These are phyloP conservation scores for Drosophila affinis DNA, from an alignment of 2,888 invertebrate species.

Conservation along the genomic window DNA sequence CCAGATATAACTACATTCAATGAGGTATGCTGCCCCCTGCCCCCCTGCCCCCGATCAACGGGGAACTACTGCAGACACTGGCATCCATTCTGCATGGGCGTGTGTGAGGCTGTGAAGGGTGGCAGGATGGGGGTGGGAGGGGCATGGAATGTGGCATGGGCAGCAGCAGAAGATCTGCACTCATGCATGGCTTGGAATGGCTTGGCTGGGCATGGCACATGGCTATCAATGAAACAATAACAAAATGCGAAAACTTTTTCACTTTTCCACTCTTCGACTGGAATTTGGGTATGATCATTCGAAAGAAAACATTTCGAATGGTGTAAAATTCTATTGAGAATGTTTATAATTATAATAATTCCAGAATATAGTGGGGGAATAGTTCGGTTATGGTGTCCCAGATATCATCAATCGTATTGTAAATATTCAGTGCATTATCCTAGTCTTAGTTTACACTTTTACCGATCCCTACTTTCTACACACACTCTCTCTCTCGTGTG, in stretches of 20 bases:
- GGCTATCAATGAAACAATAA: conserved; percentile 22
- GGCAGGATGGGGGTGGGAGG: neutral
- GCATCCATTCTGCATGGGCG: conserved; percentile 10
- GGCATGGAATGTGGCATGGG: conserved; percentile 23
- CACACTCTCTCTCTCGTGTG: conserved; percentile 5
- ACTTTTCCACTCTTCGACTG: neutral
- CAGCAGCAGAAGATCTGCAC: conserved; percentile 33
- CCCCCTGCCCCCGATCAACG: neutral
- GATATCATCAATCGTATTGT: neutral
- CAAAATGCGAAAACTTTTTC: neutral
- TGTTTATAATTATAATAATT: too few species aligned
- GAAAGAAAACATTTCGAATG: conserved; percentile 10
- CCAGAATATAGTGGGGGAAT: too few species aligned
- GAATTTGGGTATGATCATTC: conserved; percentile 7
- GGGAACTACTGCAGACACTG: conserved; percentile 39
- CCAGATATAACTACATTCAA: conserved; percentile 46
- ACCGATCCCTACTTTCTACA: neutral
- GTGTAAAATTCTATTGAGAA: conserved; percentile 18
- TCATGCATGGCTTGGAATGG: conserved; percentile 21
- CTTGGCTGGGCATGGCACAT: conserved; percentile 17
- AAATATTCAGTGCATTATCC: neutral
- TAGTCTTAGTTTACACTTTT: neutral
- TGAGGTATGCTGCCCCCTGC: conserved; percentile 33
- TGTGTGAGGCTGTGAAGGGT: conserved; percentile 11
- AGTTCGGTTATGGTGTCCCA: neutral